Percentiles rank a stretch among this genome's conserved stretches.
These are phyloP conservation scores for Pocillopora verrucosa DNA, from an alignment of 64 coral and sea anemone species.

Conservation along the genomic window DNA sequence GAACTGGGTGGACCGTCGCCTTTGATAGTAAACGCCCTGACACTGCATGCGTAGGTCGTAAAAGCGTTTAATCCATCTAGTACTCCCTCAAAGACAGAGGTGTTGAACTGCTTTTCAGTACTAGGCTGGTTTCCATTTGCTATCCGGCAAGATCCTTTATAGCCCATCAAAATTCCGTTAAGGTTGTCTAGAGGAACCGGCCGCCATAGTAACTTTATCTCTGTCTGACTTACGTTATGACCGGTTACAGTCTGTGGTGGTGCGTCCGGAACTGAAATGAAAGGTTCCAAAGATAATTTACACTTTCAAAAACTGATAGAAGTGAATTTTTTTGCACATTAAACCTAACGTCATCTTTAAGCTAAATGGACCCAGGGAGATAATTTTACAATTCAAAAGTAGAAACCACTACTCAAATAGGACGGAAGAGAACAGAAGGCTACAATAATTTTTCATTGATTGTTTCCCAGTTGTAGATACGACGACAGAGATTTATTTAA, in stretches of 20 bases:
- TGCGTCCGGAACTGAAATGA: conserved; percentile 54
- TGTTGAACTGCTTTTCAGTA: background rate
- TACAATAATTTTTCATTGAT: too few relatives aligned
- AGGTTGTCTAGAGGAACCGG: conserved; percentile 34
- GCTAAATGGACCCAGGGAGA: too few relatives aligned
- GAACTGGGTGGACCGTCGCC: conserved; percentile 23
- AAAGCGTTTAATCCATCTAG: conserved; percentile 34
- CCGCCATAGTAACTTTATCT: conserved; percentile 53
- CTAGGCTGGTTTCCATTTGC: background rate
- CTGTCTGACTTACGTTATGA: conserved; percentile 69
- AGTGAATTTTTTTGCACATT: too few relatives aligned
- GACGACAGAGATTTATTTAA: too few relatives aligned
- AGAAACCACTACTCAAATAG: too few relatives aligned
- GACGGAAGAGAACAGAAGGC: too few relatives aligned
- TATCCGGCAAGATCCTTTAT: background rate
- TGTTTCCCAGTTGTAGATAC: too few relatives aligned
- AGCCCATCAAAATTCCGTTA: conserved; percentile 72
- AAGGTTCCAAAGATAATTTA: background rate
- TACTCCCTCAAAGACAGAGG: background rate
- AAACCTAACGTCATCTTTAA: too few relatives aligned
- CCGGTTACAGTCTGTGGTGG: conserved; percentile 56
- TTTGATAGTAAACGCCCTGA: conserved; percentile 38
- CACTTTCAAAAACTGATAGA: too few relatives aligned
- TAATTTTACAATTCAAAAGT: too few relatives aligned
- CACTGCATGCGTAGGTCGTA: background rate